phyloP scores from a whole-genome alignment of 2,113 vertebrate species.

The Phalacrocorax pelagicus region DNA sequence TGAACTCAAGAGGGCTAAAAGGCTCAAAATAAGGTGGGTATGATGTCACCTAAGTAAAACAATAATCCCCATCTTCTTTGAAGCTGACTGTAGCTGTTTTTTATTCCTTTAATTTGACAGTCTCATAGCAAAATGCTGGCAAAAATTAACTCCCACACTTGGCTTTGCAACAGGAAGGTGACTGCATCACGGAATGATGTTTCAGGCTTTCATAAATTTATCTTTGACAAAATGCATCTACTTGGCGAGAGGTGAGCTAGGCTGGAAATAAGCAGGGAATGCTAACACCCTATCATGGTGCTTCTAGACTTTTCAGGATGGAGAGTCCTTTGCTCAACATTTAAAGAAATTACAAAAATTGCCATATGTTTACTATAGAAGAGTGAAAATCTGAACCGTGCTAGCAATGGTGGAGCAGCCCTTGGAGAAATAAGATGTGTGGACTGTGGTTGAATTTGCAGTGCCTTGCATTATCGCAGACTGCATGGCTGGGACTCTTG shows the following conservation, averaged over 20 bases:
- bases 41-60: background rate
- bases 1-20: background rate
- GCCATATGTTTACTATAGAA: background rate
- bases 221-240: background rate
- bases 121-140: background rate
- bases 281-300: background rate
- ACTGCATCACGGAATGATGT: background rate
- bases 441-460: background rate
- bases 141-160: slow-evolving; percentile 16
- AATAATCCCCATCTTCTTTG: background rate
- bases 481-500: background rate
- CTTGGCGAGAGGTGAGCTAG: background rate
- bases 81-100: background rate
- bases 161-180: background rate
- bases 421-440: background rate
- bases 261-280: background rate
- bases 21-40: background rate
- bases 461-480: background rate
- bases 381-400: background rate
- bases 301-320: background rate
- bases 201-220: background rate
- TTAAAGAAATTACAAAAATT: background rate
- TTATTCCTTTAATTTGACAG: background rate
- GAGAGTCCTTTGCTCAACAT: background rate
- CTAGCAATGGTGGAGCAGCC: background rate